These are phyloP conservation scores for Nanger granti DNA, from an alignment of 2,113 vertebrate species.

Conservation along the genomic window DNA sequence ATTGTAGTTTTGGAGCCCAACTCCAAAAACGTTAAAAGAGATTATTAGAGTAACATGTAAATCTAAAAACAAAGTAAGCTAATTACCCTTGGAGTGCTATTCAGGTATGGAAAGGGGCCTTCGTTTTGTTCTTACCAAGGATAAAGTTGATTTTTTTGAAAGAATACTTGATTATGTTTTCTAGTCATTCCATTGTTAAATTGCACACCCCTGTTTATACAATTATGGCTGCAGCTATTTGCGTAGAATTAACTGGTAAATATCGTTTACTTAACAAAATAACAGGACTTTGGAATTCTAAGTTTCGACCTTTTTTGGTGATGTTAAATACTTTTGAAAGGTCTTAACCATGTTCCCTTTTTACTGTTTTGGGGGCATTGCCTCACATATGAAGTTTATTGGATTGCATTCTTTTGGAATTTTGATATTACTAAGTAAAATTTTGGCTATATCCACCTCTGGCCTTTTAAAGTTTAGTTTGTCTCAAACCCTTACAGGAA, in stretches of 20 bases:
- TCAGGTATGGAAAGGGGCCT: not conserved
- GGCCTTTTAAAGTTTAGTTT: conserved; percentile 28
- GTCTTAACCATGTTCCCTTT: not conserved
- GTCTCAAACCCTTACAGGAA: not conserved
- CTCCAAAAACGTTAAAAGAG: not conserved
- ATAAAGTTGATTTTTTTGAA: not conserved
- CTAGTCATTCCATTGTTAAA: not conserved
- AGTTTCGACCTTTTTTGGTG: not conserved
- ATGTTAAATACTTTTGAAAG: not conserved
- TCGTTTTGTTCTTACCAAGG: not conserved
- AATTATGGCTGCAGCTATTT: not conserved
- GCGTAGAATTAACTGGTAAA: not conserved
- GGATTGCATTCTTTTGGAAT: conserved; percentile 16
- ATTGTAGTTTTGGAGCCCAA: not conserved
- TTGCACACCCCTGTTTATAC: not conserved
- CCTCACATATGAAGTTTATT: not conserved
- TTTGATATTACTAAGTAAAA: not conserved
- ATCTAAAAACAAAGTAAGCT: not conserved
- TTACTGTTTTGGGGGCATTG: not conserved
- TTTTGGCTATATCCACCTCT: not conserved
- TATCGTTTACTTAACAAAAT: not conserved
- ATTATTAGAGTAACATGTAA: not conserved
- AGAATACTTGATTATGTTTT: not conserved
- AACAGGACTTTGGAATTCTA: not conserved
- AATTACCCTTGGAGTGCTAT: not conserved